Evolutionary conservation across 2,797 vertebrate species (phyloP).

Genomic region (Sebastes flavidus): DNA sequence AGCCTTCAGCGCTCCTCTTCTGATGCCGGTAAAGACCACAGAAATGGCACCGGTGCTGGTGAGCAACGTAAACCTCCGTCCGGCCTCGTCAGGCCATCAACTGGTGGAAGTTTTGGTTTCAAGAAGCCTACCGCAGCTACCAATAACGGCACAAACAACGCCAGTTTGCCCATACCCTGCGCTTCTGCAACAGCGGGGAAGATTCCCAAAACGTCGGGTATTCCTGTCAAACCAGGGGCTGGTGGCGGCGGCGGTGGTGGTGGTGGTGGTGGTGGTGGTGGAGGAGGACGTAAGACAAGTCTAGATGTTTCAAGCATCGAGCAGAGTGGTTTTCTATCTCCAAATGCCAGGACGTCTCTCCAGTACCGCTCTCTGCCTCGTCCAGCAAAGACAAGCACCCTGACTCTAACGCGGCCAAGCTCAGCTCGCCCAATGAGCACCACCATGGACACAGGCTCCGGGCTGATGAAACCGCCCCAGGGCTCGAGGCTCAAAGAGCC

Average conservation of each 20-base stretch:
- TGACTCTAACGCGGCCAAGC: constrained; percentile 88
- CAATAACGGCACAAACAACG: constrained; percentile 77
- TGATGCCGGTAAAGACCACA: constrained; percentile 89
- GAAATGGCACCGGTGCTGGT: constrained; percentile 53
- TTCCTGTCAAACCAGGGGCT: constrained; percentile 90
- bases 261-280: constrained; percentile 11
- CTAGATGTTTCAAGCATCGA: constrained; percentile 88
- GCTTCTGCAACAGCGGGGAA: constrained; percentile 85
- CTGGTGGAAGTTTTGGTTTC: constrained; percentile 91
- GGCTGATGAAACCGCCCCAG: constrained; percentile 84
- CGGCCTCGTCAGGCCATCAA: constrained; percentile 88
- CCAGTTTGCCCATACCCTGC: constrained; percentile 65
- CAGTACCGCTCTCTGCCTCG: constrained; percentile 97
- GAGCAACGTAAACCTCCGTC: constrained; percentile 95
- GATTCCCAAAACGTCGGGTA: constrained; percentile 91
- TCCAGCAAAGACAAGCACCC: constrained; percentile 93
- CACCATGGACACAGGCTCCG: constrained; percentile 87
- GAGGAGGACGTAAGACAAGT: constrained; percentile 90
- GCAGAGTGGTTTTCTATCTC: constrained; percentile 90
- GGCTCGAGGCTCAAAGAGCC: constrained; percentile 92
- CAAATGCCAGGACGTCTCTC: constrained; percentile 91
- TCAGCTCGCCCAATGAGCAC: constrained; percentile 89
- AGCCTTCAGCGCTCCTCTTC: constrained; percentile 94
- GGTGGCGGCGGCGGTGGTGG: background rate
- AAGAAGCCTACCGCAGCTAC: constrained; percentile 87